Evolutionary conservation across 2,888 invertebrate species (phyloP).

Genomic region (Cerceris rybyensis): DNA sequence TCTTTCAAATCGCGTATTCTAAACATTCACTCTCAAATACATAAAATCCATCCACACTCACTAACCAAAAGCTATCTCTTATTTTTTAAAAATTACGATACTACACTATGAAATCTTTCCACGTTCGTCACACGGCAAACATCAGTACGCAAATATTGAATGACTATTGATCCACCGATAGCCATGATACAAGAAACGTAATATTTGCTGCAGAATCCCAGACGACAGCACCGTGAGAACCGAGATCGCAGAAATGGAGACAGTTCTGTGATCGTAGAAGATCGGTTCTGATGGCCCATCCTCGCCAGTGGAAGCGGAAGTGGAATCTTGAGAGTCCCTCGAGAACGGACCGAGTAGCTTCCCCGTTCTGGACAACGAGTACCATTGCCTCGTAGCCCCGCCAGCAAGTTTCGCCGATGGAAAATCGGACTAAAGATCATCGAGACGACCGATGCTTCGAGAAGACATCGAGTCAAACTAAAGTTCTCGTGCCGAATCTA

Average conservation of each 20-base stretch:
- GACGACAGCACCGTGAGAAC: conserved; percentile 85
- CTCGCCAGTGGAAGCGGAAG: conserved; percentile 41
- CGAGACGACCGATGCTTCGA: conserved; percentile 1
- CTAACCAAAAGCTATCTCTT: no score
- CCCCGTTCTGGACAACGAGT: conserved; percentile 52
- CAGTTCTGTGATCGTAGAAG: conserved; percentile 90
- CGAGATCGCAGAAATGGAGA: conserved; percentile 95
- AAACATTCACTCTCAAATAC: no score
- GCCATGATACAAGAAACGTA: conserved; percentile 10
- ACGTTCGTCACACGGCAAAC: no score
- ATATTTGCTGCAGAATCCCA: conserved; percentile 66
- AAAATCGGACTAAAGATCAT: background rate
- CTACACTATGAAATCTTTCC: no score
- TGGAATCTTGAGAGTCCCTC: conserved; percentile 35
- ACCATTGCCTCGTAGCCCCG: conserved; percentile 29
- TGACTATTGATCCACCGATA: background rate
- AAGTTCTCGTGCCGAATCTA: conserved; percentile 6
- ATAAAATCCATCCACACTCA: no score
- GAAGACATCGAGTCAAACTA: background rate
- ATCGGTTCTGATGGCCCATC: conserved; percentile 60
- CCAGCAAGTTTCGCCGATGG: conserved; percentile 1
- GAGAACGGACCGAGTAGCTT: conserved; percentile 23
- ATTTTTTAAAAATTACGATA: no score
- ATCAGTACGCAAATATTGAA: no score
- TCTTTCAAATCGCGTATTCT: no score